A percentile compares a stretch with the other conserved stretches of the same genome.
Conservation (phyloP, 2,113 vertebrate genomes). For the Epinephelus moara region DNA sequence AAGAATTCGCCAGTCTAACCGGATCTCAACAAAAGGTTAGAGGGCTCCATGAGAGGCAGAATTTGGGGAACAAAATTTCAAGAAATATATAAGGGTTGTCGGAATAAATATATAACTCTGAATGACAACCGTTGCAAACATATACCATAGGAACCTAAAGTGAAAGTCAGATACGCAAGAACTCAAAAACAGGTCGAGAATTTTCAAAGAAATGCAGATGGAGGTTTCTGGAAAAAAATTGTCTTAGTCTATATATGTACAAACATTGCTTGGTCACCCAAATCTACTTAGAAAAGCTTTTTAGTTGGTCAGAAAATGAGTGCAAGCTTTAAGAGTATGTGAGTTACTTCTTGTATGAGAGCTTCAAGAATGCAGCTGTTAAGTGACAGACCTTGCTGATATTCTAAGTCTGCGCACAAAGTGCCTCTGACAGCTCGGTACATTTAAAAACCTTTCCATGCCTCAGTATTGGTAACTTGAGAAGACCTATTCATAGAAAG, state of each 20-base stretch:
- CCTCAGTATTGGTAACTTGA: conserved; percentile 75
- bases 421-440: conserved; percentile 77
- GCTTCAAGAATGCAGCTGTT: conserved; percentile 73
- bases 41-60: conserved; percentile 75
- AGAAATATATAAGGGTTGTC: conserved; percentile 79
- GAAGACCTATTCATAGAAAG: conserved; percentile 79
- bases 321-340: conserved; percentile 81
- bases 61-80: conserved; percentile 79
- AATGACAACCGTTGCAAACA: conserved; percentile 83
- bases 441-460: conserved; percentile 75
- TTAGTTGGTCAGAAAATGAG: conserved; percentile 84
- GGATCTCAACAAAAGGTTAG: conserved; percentile 60
- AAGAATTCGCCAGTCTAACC: conserved; percentile 65
- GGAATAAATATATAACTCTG: conserved; percentile 84
- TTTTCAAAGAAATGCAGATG: conserved; percentile 79
- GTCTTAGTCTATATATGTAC: conserved; percentile 82
- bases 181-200: conserved; percentile 76
- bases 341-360: conserved; percentile 70
- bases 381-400: conserved; percentile 78
- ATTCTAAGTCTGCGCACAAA: conserved; percentile 78
- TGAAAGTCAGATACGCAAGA: conserved; percentile 77
- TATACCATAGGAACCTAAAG: conserved; percentile 78
- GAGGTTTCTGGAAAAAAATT: conserved; percentile 70
- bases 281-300: conserved; percentile 83
- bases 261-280: conserved; percentile 86